Conservation (phyloP, 2,113 vertebrate genomes). For the Acanthochromis polyacanthus region DNA sequence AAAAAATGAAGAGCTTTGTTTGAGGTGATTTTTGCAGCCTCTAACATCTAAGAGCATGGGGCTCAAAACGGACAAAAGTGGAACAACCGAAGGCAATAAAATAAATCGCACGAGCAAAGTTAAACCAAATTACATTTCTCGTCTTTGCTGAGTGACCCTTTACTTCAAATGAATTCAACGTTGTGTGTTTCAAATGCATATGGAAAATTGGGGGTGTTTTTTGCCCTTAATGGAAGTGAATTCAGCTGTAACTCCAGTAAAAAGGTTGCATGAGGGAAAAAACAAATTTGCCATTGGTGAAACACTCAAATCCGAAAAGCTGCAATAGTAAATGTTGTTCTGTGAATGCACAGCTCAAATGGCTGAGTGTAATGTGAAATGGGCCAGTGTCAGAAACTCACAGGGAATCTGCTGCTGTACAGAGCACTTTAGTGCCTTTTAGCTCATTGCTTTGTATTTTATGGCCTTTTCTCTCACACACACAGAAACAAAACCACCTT, state of each 20-base stretch:
- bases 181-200: neutral
- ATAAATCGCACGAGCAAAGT: slow-evolving; percentile 7
- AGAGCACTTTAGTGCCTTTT: neutral
- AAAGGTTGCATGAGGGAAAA: slow-evolving; percentile 4
- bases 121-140: slow-evolving; percentile 3
- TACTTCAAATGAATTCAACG: slow-evolving; percentile 17
- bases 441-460: slow-evolving; percentile 15
- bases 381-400: too few species aligned
- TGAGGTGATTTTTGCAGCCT: neutral
- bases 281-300: neutral
- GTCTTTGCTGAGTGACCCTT: slow-evolving; percentile 11
- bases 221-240: slow-evolving; percentile 18
- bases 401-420: neutral
- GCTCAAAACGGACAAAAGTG: slow-evolving; percentile 9
- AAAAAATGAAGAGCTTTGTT: neutral
- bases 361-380: neutral
- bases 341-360: neutral
- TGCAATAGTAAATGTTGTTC: slow-evolving; percentile 1
- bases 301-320: neutral
- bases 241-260: slow-evolving; percentile 16
- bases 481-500: too few species aligned
- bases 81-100: neutral
- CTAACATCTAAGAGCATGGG: neutral
- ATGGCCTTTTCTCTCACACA: too few species aligned
- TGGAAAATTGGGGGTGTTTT: neutral